Evolutionary conservation across 2,797 vertebrate species (phyloP).

Genomic region (Gila robusta): DNA sequence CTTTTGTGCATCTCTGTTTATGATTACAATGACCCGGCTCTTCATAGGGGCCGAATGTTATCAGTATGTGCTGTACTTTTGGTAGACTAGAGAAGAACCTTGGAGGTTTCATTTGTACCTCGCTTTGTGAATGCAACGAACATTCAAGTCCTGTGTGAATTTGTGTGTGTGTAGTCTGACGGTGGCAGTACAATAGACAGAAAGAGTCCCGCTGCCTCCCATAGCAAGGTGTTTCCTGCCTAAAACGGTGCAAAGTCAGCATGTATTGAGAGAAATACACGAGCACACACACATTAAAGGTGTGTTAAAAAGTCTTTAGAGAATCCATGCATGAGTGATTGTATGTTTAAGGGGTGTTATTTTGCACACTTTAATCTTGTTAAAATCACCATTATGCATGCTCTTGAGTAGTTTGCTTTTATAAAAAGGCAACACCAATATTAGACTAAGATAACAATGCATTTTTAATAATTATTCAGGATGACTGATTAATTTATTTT

Average conservation of each 20-base stretch:
- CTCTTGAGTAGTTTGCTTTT: background rate
- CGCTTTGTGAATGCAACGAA: constrained; percentile 2
- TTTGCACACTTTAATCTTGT: background rate
- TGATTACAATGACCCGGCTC: constrained; percentile 1
- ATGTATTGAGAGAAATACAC: constrained; percentile 41
- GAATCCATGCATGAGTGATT: background rate
- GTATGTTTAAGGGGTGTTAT: background rate
- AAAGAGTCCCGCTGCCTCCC: constrained; percentile 60
- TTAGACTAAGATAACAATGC: no score
- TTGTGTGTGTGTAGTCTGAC: constrained; percentile 32
- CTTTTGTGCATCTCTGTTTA: constrained; percentile 25
- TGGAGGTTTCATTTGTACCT: background rate
- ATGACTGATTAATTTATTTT: background rate
- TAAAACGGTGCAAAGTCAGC: constrained; percentile 66
- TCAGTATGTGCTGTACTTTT: constrained; percentile 27
- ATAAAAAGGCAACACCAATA: background rate
- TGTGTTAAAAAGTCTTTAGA: background rate
- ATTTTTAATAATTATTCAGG: background rate
- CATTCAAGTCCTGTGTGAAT: constrained; percentile 13
- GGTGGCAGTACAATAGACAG: constrained; percentile 29
- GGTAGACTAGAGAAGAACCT: background rate
- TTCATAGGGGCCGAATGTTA: background rate
- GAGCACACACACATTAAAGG: constrained; percentile 43
- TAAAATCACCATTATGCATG: background rate
- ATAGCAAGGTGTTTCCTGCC: constrained; percentile 81